Evolutionary conservation across 2,113 vertebrate genomes (phyloP), one percentile per base, ranked within the genome.

Genomic region (Pygoscelis antarcticus): DNA sequence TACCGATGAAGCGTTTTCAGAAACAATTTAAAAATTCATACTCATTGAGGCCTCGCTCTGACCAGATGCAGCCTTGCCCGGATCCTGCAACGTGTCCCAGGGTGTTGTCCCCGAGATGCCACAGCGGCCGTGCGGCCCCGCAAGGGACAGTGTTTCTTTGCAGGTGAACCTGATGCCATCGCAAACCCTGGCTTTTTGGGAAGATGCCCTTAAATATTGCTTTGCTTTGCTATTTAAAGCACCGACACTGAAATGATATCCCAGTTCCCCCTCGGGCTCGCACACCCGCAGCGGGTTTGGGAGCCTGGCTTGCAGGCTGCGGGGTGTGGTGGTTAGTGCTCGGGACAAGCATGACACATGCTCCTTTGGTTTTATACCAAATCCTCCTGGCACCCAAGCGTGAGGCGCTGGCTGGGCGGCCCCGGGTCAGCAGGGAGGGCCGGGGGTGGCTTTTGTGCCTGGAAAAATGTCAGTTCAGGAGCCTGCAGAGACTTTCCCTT

Each of bases 11-110:
- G 10, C 30, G 44, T 62, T 86, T 68, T 65, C 44, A 55, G 64
- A 72, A 90, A n/a, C 23, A 64, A 12, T 62, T 17, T 46, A 16
- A 8, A 87, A 66, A 40, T 57, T 77, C 32, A 10, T 0, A 0
- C 32, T 66, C 30, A 11, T 10, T 27, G 34, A 55, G 22, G 72
- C 38, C 75, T 84, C 34, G 8, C 34, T 65, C 29, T 42, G 49
- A 44, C 58, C 29, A 52, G n/a, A 46, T 9, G 20, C 32, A 65
- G 46, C 30, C 55, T 83, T 0, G 0, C 25, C 16, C 0, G 0
- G 16, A 25, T 30, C 22, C 64, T 52, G 58, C 44, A 38, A 27
- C 0, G 0, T 8, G 10, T 54, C 15, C 54, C 47, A 23, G 42
- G n/a, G 16, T 15, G 12, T 13, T 64, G 14, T 77, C 49, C 58